These are phyloP conservation scores for Aphelinus certus DNA, from an alignment of 1,140 invertebrate species.

Conservation along the genomic window DNA sequence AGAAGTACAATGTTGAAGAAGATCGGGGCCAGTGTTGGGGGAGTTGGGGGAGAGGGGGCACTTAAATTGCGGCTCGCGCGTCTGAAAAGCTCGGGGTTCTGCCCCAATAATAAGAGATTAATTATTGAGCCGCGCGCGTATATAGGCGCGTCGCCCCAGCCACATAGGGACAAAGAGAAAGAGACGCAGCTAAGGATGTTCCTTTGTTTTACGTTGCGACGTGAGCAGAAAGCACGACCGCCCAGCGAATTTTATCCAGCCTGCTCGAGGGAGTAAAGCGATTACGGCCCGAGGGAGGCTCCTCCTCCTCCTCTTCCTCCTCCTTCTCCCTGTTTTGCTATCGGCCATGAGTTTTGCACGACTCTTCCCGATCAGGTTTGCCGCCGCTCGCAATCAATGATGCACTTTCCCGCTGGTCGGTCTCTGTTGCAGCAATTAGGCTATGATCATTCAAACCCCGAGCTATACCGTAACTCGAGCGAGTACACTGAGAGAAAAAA, in stretches of 20 bases:
- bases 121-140: slow-evolving; percentile 58
- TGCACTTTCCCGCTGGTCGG: no score
- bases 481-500: no score
- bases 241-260: slow-evolving; percentile 15
- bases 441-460: no score
- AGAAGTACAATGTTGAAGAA: no score
- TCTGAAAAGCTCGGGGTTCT: slow-evolving; percentile 60
- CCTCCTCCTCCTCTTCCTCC: background rate
- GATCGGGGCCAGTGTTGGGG: no score
- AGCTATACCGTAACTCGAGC: no score
- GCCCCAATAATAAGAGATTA: slow-evolving; percentile 65
- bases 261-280: slow-evolving; percentile 28
- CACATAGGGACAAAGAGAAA: background rate
- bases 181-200: slow-evolving; percentile 46
- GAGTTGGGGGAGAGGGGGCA: slow-evolving; percentile 37
- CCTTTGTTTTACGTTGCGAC: slow-evolving; percentile 64
- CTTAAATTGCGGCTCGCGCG: slow-evolving; percentile 64
- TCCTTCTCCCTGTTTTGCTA: slow-evolving; percentile 24
- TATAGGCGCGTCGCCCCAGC: slow-evolving; percentile 4
- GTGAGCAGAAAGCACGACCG: slow-evolving; percentile 64
- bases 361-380: no score
- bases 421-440: no score
- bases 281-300: slow-evolving; percentile 16
- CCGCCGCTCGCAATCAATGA: no score
- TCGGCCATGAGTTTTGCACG: background rate